phyloP scores from a whole-genome alignment of 2,888 invertebrate species.

The Amiota minor region DNA sequence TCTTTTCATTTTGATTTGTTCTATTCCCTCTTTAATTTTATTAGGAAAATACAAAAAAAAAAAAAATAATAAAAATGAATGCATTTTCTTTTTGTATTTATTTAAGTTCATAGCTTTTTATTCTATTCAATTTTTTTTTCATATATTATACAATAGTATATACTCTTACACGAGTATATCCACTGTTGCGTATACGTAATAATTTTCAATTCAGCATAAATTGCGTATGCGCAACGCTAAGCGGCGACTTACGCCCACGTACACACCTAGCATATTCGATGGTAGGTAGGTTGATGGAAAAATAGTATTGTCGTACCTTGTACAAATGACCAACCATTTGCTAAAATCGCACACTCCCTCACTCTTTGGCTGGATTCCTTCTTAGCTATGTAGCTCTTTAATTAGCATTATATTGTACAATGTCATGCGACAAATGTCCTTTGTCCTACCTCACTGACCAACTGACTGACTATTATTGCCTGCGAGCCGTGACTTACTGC shows the following conservation, averaged over 20 bases:
- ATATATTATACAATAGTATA: no score
- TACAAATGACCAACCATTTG: not conserved
- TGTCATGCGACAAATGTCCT: not conserved
- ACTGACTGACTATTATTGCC: not conserved
- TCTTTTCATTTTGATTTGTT: not conserved
- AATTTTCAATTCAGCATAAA: conserved; percentile 46
- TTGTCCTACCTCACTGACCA: not conserved
- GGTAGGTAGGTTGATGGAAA: conserved; percentile 39
- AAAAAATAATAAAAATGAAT: conserved; percentile 37
- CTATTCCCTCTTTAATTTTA: not conserved
- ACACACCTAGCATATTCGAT: not conserved
- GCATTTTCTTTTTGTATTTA: conserved; percentile 51
- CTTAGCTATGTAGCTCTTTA: not conserved
- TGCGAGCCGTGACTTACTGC: not conserved
- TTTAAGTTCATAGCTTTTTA: not conserved
- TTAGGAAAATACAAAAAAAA: conserved; percentile 11
- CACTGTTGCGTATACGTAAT: conserved; percentile 50
- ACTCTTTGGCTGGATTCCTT: no score
- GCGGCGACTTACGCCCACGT: conserved; percentile 42
- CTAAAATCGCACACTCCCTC: no score
- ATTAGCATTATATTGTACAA: conserved; percentile 21
- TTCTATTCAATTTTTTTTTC: conserved; percentile 55
- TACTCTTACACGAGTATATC: not conserved
- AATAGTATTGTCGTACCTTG: conserved; percentile 29
- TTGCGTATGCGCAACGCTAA: not conserved